Evolutionary conservation across 2,888 invertebrate species (phyloP).

Genomic region (Thymelicus acteon): DNA sequence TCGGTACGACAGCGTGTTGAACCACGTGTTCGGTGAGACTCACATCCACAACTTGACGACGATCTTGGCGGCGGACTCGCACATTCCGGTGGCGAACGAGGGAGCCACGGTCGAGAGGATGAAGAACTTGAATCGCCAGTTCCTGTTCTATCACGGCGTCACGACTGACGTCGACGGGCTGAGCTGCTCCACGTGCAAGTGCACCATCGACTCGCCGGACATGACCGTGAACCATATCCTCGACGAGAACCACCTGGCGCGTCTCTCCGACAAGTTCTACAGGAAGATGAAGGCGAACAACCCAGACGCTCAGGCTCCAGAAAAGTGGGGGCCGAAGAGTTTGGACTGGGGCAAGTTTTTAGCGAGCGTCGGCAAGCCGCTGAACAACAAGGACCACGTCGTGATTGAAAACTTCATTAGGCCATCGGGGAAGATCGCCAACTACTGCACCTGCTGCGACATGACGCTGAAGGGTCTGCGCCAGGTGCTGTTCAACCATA

Average conservation of each 20-base stretch:
- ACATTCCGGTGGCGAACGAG: conserved; percentile 64
- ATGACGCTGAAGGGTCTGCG: conserved; percentile 77
- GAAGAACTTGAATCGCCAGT: conserved; percentile 70
- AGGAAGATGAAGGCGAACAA: conserved; percentile 63
- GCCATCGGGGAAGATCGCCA: conserved; percentile 74
- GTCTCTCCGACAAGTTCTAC: conserved; percentile 71
- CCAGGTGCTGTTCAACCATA: conserved; percentile 78
- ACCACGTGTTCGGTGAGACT: conserved; percentile 75
- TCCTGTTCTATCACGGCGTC: conserved; percentile 64
- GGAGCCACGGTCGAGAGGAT: conserved; percentile 66
- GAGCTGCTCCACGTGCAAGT: conserved; percentile 66
- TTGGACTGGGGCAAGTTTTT: conserved; percentile 77
- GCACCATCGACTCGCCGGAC: conserved; percentile 60
- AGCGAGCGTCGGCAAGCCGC: conserved; percentile 73
- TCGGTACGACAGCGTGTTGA: conserved; percentile 76
- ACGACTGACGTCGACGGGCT: conserved; percentile 52
- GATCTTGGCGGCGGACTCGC: conserved; percentile 70
- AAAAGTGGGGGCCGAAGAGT: conserved; percentile 79
- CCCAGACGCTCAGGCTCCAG: conserved; percentile 67
- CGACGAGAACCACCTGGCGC: conserved; percentile 74
- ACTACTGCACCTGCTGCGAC: conserved; percentile 76
- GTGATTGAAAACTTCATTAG: conserved; percentile 78
- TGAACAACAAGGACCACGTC: conserved; percentile 71
- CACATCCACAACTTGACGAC: conserved; percentile 74
- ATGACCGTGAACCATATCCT: conserved; percentile 67